These are phyloP conservation scores for Reticulitermes lucifugus DNA, from an alignment of 2,888 invertebrate genomes.

Conservation along the genomic window DNA sequence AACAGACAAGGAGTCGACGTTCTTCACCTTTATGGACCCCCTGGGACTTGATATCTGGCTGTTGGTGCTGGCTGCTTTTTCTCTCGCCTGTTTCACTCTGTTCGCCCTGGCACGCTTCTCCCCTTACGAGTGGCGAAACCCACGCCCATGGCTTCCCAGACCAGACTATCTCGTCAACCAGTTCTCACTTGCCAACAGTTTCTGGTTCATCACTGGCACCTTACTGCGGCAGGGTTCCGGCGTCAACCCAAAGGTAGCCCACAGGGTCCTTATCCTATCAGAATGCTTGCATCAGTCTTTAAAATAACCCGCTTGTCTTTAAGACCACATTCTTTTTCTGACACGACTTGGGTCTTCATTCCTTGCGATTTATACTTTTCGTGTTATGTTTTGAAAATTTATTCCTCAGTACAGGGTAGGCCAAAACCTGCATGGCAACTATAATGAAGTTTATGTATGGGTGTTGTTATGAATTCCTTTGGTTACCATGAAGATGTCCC, in stretches of 20 bases:
- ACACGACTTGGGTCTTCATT: no score
- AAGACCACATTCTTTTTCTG: no score
- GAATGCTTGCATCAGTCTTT: neutral
- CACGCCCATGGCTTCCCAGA: constrained; percentile 64
- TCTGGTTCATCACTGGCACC: constrained; percentile 77
- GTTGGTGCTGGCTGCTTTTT: constrained; percentile 71
- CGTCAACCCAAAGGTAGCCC: constrained; percentile 69
- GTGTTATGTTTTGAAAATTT: no score
- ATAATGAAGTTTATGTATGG: no score
- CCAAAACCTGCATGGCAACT: no score
- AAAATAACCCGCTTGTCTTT: no score
- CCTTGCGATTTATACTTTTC: no score
- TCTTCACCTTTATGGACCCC: constrained; percentile 75
- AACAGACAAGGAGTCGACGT: constrained; percentile 69
- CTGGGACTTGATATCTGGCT: constrained; percentile 76
- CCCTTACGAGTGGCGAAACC: constrained; percentile 73
- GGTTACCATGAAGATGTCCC: no score
- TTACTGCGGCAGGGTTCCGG: constrained; percentile 73
- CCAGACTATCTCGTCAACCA: constrained; percentile 65
- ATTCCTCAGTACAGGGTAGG: no score
- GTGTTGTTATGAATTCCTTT: no score
- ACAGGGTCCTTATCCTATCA: constrained; percentile 19
- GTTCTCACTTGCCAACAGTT: constrained; percentile 73
- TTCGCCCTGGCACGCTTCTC: constrained; percentile 72
- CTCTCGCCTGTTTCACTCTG: constrained; percentile 70